Evolutionary conservation across 2,113 vertebrate species (phyloP), one percentile per base, ranked within the genome.

Genomic region (Platichthys stellatus): DNA sequence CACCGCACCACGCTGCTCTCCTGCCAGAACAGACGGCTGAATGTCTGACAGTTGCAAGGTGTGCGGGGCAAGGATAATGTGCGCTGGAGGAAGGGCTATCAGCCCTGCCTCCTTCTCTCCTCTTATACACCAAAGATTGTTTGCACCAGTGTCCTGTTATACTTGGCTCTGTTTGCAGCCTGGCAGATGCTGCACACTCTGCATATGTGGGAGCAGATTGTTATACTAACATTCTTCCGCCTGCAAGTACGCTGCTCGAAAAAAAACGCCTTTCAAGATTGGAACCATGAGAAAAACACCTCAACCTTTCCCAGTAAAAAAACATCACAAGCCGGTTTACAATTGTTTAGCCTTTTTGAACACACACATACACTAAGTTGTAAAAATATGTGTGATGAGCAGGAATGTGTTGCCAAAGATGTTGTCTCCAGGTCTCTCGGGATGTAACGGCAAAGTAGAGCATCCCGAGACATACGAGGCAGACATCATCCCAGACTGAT

Each of bases 401-500:
- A 54, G 17, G 24, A 15, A 58, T 43, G 57, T 31, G 40, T 20
- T 67, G 78, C 67, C 59, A 64, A 59, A 83, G 21, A 76, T 64
- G 65, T 51, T 9, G 43, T 76, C 75, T 74, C 59, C 31, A 14
- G 0, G 31, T 83, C 77, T 74, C 69, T 24, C 0, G 78, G 75
- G 84, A 81, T 49, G 9, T 43, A 71, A 59, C 0, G 1, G 82
- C 26, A 20, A 88, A 83, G 76, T 74, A 64, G 83, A 88, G 87
- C 80, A 82, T 85, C 89, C 80, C 70, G 14, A 90, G 87, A 88
- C 86, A 88, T 81, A 91, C 76, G 45, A 82, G 87, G 90, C 89
- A 92, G 90, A 90, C 92, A 87, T 84, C 88, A 88, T 89, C 89
- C 89, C 88, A 93, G 91, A 92, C 92, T 89, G 91, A 91, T 93